A percentile compares a stretch with the other conserved stretches of the same genome.
phyloP scores from a whole-genome alignment of 2,888 invertebrate species.

The Hirtodrosophila cameraria region DNA sequence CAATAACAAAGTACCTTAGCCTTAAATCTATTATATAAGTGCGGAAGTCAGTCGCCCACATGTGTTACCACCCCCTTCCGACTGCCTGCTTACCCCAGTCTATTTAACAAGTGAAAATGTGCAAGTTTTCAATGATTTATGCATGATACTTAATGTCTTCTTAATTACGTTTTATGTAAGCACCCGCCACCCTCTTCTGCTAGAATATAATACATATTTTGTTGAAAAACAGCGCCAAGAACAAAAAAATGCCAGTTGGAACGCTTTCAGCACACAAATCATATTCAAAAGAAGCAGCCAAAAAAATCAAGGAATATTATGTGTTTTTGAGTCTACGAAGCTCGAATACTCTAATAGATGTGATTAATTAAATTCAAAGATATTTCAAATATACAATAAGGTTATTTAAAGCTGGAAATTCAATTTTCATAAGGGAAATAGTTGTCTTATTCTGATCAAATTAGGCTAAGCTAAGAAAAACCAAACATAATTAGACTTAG shows the following conservation, averaged over 20 bases:
- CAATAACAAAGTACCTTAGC: conserved; percentile 31
- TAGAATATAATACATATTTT: conserved; percentile 43
- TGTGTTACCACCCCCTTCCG: conserved; percentile 28
- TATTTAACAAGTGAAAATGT: conserved; percentile 22
- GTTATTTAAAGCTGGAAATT: too few relatives aligned
- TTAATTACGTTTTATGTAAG: conserved; percentile 76
- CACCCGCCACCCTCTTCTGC: background rate
- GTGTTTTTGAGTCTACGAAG: background rate
- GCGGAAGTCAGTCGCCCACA: conserved; percentile 23
- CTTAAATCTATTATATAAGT: conserved; percentile 1
- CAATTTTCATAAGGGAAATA: too few relatives aligned
- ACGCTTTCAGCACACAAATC: conserved; percentile 59
- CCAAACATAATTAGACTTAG: too few relatives aligned
- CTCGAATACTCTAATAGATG: background rate
- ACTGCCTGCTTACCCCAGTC: background rate
- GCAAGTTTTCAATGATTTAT: conserved; percentile 72
- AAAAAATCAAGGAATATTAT: conserved; percentile 4
- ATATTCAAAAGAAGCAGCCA: conserved; percentile 51
- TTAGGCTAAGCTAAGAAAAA: too few relatives aligned
- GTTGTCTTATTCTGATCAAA: too few relatives aligned
- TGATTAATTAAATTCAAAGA: too few relatives aligned
- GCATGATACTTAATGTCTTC: conserved; percentile 77
- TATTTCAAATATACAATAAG: too few relatives aligned
- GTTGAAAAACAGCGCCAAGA: conserved; percentile 40
- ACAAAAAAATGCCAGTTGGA: conserved; percentile 38